Percentiles rank a stretch among this genome's conserved stretches.
Evolutionary conservation across 2,888 invertebrate species (phyloP).

Genomic region (Aleiodes testaceus): DNA sequence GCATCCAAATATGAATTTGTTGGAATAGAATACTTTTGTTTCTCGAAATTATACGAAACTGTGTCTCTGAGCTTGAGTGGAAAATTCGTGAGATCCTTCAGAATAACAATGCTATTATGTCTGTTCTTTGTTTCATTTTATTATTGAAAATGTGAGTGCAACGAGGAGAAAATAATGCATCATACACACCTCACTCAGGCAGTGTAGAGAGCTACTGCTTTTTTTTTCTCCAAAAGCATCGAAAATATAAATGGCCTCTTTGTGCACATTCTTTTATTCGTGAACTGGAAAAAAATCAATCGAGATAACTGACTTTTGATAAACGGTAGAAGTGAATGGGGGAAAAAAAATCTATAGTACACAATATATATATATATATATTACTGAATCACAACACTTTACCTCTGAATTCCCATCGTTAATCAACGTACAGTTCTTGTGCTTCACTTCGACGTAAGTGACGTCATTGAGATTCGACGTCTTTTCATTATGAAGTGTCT

Average conservation of each 20-base stretch:
- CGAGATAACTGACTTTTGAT: slow-evolving; percentile 19
- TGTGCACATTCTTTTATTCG: background rate
- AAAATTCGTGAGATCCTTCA: too few relatives aligned
- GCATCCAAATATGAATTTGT: background rate
- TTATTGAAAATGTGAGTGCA: background rate
- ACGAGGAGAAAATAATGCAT: background rate
- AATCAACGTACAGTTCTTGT: background rate
- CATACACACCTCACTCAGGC: slow-evolving; percentile 1
- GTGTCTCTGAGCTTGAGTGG: too few relatives aligned
- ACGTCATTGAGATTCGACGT: slow-evolving; percentile 22
- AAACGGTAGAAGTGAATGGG: slow-evolving; percentile 26
- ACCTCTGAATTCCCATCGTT: slow-evolving; percentile 30
- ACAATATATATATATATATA: slow-evolving; percentile 17
- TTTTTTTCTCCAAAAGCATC: background rate
- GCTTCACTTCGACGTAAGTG: slow-evolving; percentile 23
- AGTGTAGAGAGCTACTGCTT: background rate
- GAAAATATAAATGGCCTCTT: slow-evolving; percentile 10
- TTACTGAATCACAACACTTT: slow-evolving; percentile 38
- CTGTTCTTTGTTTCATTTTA: too few relatives aligned
- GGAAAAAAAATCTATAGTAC: slow-evolving; percentile 37
- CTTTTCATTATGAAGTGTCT: slow-evolving; percentile 18
- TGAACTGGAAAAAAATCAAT: slow-evolving; percentile 20
- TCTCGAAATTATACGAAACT: too few relatives aligned
- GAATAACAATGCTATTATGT: too few relatives aligned
- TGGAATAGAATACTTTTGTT: background rate